A percentile compares a stretch with the other conserved stretches of the same genome.
Evolutionary conservation across 2,888 invertebrate genomes (phyloP).

Genomic region (Agonopterix arenella): DNA sequence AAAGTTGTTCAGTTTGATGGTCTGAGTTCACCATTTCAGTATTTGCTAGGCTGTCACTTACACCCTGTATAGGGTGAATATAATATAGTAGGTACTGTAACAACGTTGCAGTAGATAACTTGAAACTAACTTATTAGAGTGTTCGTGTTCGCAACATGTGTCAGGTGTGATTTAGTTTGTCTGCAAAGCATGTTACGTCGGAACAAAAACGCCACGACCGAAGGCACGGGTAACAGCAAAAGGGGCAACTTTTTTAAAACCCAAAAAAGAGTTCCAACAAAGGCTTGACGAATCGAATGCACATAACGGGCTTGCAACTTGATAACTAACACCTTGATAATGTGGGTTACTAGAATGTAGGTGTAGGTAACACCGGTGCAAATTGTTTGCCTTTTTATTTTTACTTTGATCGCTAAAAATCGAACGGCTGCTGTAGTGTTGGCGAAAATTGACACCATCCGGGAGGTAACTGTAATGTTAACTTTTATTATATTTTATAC

Average conservation of each 20-base stretch:
- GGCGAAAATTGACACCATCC: conserved; percentile 61
- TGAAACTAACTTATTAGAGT: no score
- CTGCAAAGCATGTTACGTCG: conserved; percentile 4
- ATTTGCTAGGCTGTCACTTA: no score
- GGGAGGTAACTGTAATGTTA: conserved; percentile 22
- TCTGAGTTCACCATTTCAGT: no score
- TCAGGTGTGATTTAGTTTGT: conserved; percentile 4
- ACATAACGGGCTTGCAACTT: conserved; percentile 65
- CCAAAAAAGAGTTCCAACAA: conserved; percentile 53
- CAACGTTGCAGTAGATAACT: no score
- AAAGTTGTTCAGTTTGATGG: no score
- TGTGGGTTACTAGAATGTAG: conserved; percentile 66
- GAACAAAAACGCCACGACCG: conserved; percentile 6
- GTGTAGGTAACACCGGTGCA: conserved; percentile 39
- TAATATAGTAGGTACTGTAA: no score
- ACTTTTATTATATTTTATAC: not conserved
- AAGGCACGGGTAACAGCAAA: conserved; percentile 27
- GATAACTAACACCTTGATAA: conserved; percentile 74
- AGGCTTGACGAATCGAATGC: conserved; percentile 42
- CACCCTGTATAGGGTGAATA: no score
- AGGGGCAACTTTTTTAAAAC: conserved; percentile 38
- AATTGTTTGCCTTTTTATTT: conserved; percentile 50
- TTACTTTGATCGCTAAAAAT: conserved; percentile 54
- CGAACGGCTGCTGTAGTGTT: conserved; percentile 52
- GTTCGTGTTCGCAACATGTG: conserved; percentile 1